Evolutionary conservation across 2,888 invertebrate genomes (phyloP).

Genomic region (Acrobasis suavella): DNA sequence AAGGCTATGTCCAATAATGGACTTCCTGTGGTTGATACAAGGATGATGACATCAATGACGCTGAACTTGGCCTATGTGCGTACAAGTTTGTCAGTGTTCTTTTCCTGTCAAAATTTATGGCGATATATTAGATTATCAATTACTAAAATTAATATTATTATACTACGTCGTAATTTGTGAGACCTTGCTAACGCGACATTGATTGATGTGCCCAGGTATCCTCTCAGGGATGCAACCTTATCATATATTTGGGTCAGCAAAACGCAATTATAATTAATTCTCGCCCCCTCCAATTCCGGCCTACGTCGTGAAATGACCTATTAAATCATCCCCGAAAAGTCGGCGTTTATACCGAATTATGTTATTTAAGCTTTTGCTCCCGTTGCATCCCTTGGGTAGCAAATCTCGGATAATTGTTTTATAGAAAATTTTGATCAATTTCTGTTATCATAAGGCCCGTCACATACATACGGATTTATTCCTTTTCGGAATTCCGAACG

Average conservation of each 20-base stretch:
- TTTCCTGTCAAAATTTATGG: no score
- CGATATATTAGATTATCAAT: no score
- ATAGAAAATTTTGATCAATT: no score
- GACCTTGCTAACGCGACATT: background rate
- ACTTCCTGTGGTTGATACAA: no score
- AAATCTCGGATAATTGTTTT: no score
- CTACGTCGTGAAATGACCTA: conserved; percentile 43
- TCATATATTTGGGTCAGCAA: conserved; percentile 25
- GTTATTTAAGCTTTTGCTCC: background rate
- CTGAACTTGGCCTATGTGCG: no score
- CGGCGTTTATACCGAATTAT: background rate
- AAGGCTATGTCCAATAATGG: no score
- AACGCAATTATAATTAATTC: conserved; percentile 40
- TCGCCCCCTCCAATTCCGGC: conserved; percentile 26
- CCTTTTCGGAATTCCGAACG: no score
- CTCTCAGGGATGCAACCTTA: conserved; percentile 10
- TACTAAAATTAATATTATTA: background rate
- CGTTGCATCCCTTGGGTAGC: background rate
- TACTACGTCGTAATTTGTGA: background rate
- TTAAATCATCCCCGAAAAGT: conserved; percentile 35
- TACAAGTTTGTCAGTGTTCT: no score
- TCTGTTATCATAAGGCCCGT: no score
- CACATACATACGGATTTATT: no score
- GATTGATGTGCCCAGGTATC: conserved; percentile 3
- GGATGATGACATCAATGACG: no score